A percentile compares a stretch with the other conserved stretches of the same genome.
Conservation (phyloP, 2,888 invertebrate species). For the Drosophila pullipes region DNA sequence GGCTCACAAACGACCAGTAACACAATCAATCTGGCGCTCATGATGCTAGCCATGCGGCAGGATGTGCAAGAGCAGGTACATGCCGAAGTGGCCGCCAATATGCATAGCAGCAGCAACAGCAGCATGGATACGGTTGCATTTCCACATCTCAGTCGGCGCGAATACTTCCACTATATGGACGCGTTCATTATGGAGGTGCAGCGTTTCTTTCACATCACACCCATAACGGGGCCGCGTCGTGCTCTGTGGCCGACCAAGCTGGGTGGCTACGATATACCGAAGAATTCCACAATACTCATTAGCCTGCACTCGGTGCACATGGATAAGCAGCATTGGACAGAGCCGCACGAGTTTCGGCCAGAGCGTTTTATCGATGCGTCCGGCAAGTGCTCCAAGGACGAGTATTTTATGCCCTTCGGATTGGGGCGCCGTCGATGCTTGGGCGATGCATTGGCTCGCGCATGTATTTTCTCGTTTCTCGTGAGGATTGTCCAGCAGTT, state of each 20-base stretch:
- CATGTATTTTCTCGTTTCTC: conserved; percentile 88
- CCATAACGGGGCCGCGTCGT: conserved; percentile 87
- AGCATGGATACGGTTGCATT: conserved; percentile 48
- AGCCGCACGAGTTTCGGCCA: conserved; percentile 88
- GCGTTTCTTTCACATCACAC: conserved; percentile 87
- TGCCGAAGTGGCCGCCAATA: conserved; percentile 86
- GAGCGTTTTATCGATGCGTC: conserved; percentile 87
- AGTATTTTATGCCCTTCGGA: conserved; percentile 84
- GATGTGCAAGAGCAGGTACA: conserved; percentile 88
- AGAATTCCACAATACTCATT: conserved; percentile 86
- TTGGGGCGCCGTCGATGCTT: conserved; percentile 89
- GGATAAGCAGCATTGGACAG: conserved; percentile 87
- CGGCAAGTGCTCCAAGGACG: conserved; percentile 76
- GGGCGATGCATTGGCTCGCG: conserved; percentile 88
- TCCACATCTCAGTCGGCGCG: conserved; percentile 82
- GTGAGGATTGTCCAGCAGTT: conserved; percentile 88
- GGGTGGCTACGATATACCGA: conserved; percentile 87
- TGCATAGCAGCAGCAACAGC: conserved; percentile 28
- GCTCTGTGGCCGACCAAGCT: conserved; percentile 87
- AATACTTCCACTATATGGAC: conserved; percentile 86
- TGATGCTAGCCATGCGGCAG: conserved; percentile 87
- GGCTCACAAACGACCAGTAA: conserved; percentile 89
- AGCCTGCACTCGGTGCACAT: conserved; percentile 87
- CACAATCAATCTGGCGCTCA: conserved; percentile 88
- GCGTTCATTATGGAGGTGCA: conserved; percentile 88